Base-by-base conservation (phyloP, 2,113 vertebrate species). In the Tinamus guttatus region DNA sequence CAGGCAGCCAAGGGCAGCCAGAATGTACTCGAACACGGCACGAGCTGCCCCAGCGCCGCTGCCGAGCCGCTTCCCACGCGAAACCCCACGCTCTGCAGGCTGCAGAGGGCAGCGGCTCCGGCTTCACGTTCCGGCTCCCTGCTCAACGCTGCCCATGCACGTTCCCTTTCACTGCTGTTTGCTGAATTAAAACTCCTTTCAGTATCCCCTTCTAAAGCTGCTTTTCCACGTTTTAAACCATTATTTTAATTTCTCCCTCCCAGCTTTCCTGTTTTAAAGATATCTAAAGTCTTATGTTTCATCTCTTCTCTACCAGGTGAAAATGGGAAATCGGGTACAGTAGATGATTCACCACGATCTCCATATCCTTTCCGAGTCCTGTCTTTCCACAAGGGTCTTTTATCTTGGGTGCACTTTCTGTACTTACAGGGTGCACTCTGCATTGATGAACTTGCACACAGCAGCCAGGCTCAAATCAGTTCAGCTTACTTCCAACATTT, bases 291-390 rank as follows among this genome's bases (percentile, higher is more conserved):
- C 21, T 94, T 75, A 45, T 4, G 18, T 40, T 62, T 58, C 70
- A 19, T 21, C 45, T 51, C 59, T 49, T 67, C 54, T 62, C 19
- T 32, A 73, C 32, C 68, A 32, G 2, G 8, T 56, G 38, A 51
- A 36, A 40, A 41, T 4, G 80, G 34, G 21, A 76, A 65, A 65
- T 49, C 0, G 0, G 3, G 16, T 13, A n/a, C 11, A 58, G 34
- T 25, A 30, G 14, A 11, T 5, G 49, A 38, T 27, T 30, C 22
- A 73, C 19, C 34, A 73, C 21, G 6, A 27, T 59, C 38, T 64
- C 38, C 17, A 70, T 36, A 81, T 38, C 22, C 32, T 56, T 67
- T 78, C 28, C 3, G 13, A 45, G 47, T 7, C 22, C n/a, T 11
- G 16, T 18, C 32, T 77, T 70, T 17, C 85, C 40, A 38, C 41